Evolutionary conservation across 1,140 invertebrate species (phyloP), one percentile per base, ranked within the genome.

Genomic region (Apis cerana): DNA sequence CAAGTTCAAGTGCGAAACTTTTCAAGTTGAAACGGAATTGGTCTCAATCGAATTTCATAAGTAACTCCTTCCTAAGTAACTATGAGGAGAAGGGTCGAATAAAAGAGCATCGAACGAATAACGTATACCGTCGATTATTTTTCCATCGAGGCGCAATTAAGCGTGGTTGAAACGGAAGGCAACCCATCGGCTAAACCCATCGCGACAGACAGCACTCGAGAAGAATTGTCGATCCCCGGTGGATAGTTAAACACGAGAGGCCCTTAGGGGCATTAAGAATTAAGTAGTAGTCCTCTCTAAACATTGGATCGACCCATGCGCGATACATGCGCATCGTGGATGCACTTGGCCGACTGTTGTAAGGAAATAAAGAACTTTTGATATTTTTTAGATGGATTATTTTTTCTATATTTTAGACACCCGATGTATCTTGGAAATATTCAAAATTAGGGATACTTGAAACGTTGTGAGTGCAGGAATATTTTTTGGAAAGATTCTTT

Each of bases 201-300:
- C 74, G 74, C 74, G 74, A 62, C 74, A 27, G 54, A 59, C 59
- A 62, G 23, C 59, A 52, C 54, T 72, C 19, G 68, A 43, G 69
- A 58, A 59, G 59, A 72, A 64, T 64, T 52, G 78, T 80, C 50
- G 78, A 80, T 80, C 59, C 21, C 50, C 19, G 33, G 50, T 52
- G 54, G 74, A 69, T 69, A 82, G 81, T 78, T 61, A 70, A 78
- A 62, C 65, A 78, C 27, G 50, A 82, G 81, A 78, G 65, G 75
- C 67, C 75, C 81, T 82, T 59, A 56, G 75, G 59, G 58, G 81
- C 67, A 82, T 82, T 82, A 82, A 78, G 81, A 82, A 82, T 82
- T 82, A 82, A 82, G 81, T 71, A 43, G 33, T 43, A 82, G 75
- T 78, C 81, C 81, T 82, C 67, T 82, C 67, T 76, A 82, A 82